A percentile compares a stretch with the other conserved stretches of the same genome.
These are phyloP conservation scores for Paguma larvata DNA, from an alignment of 2,797 vertebrate genomes.

Conservation along the genomic window DNA sequence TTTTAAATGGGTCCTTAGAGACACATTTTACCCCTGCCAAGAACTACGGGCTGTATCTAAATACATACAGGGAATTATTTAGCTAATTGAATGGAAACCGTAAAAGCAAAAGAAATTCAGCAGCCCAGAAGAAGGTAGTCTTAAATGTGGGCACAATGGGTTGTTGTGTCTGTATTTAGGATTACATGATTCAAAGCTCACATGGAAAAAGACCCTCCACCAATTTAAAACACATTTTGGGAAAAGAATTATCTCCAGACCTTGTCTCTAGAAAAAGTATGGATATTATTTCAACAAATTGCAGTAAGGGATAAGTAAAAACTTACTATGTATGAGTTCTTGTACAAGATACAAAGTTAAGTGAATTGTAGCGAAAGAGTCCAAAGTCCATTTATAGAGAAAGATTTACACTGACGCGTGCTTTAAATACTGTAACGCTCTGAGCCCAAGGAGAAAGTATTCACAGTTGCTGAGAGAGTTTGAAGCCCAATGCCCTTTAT, in stretches of 20 bases:
- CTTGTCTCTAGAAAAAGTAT: not conserved
- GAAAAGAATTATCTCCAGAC: not conserved
- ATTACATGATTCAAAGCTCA: not conserved
- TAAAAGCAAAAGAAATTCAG: not conserved
- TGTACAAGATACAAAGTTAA: not conserved
- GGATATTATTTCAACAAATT: not conserved
- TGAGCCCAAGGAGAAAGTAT: not conserved
- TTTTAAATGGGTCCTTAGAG: not conserved
- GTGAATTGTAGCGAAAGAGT: not conserved
- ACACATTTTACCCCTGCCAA: not conserved
- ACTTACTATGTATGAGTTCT: not conserved
- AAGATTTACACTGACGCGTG: not conserved
- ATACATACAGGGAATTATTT: not conserved
- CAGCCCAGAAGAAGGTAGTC: not conserved
- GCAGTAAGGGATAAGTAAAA: not conserved
- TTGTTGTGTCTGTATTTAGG: not conserved
- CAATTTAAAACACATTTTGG: not conserved
- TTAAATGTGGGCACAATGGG: not conserved
- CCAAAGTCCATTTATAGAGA: not conserved
- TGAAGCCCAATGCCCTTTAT: not conserved
- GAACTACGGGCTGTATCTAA: not conserved
- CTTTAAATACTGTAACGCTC: not conserved
- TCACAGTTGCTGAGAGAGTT: not conserved
- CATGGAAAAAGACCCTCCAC: accelerated
- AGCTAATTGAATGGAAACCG: not conserved